Evolutionary conservation across 2,888 invertebrate genomes (phyloP).

Genomic region (Catocala fraxini): DNA sequence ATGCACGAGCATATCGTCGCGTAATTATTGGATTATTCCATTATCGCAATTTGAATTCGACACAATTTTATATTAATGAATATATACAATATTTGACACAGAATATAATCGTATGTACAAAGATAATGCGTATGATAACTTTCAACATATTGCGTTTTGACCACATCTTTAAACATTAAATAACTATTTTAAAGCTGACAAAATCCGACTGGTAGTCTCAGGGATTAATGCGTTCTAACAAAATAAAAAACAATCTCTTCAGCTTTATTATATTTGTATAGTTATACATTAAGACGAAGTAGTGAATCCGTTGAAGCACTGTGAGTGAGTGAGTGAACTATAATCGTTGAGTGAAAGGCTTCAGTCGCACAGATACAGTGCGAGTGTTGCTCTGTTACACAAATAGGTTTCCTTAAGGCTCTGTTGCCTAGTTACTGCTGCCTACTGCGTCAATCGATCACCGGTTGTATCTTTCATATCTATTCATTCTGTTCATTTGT

Average conservation of each 20-base stretch:
- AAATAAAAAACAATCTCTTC: too few species aligned
- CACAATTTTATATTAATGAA: neutral
- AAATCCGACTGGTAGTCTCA: too few species aligned
- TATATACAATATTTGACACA: neutral
- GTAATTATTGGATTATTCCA: too few species aligned
- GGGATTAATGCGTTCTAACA: too few species aligned
- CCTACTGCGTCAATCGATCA: conserved; percentile 5
- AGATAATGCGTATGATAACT: too few species aligned
- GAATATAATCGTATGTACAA: too few species aligned
- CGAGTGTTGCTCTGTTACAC: neutral
- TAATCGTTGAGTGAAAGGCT: conserved; percentile 27
- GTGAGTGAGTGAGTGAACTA: conserved; percentile 34
- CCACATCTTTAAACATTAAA: too few species aligned
- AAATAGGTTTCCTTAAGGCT: conserved; percentile 3
- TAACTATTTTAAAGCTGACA: too few species aligned
- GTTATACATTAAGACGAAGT: conserved; percentile 11
- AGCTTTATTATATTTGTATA: too few species aligned
- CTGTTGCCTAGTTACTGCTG: conserved; percentile 11
- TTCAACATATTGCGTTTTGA: too few species aligned
- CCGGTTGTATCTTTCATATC: neutral
- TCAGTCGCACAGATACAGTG: conserved; percentile 9
- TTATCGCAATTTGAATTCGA: too few species aligned
- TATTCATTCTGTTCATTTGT: neutral
- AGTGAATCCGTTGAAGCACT: conserved; percentile 35
- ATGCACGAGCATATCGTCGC: neutral